A percentile compares a stretch with the other conserved stretches of the same genome.
These are phyloP conservation scores for Vicugna pacos DNA, from an alignment of 2,113 vertebrate species.

Conservation along the genomic window DNA sequence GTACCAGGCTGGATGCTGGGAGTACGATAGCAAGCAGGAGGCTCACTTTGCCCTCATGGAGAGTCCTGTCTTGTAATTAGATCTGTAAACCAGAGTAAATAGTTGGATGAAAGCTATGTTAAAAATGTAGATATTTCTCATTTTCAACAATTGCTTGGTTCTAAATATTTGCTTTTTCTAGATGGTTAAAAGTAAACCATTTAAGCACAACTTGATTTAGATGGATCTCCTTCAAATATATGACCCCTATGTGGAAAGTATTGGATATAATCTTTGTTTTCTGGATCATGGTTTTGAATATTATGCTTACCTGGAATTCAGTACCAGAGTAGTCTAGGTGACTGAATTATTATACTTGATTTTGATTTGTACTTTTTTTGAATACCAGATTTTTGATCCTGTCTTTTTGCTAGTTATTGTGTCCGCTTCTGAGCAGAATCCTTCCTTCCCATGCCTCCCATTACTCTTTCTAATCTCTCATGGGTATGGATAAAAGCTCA, in stretches of 20 bases:
- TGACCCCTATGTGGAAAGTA: neutral
- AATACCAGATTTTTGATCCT: neutral
- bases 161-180: conserved; percentile 19
- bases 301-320: neutral
- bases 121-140: neutral
- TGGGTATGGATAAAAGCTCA: neutral
- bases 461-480: neutral
- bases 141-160: neutral
- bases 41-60: neutral
- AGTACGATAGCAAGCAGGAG: rapidly evolving
- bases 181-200: neutral
- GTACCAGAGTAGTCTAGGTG: neutral
- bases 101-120: neutral
- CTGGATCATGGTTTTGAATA: neutral
- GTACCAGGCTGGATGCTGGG: neutral
- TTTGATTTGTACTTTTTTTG: conserved; percentile 17
- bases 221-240: neutral
- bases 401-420: neutral
- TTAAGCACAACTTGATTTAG: neutral
- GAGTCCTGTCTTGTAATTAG: neutral
- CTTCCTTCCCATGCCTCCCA: neutral
- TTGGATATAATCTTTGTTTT: neutral
- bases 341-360: neutral
- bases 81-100: neutral
- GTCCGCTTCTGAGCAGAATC: neutral